Evolutionary conservation across 2,888 invertebrate genomes (phyloP).

Genomic region (Scaptomyza tumidula): DNA sequence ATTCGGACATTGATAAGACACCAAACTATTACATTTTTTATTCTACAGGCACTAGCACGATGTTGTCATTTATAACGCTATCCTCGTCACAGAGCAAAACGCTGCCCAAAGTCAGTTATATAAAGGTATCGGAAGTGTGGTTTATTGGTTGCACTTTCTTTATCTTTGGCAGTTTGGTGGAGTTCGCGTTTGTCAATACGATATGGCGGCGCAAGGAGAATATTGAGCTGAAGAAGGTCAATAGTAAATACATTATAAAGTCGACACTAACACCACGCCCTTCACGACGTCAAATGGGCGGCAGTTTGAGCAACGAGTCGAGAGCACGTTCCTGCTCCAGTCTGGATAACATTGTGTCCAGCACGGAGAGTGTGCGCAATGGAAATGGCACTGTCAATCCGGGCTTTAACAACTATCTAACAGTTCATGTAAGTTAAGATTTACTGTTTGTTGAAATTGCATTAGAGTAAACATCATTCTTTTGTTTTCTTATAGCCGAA

Average conservation of each 20-base stretch:
- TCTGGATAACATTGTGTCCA: conserved; percentile 88
- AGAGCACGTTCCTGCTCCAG: conserved; percentile 88
- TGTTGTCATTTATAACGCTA: conserved; percentile 81
- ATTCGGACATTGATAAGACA: not conserved
- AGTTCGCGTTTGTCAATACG: conserved; percentile 82
- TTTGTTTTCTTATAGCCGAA: conserved; percentile 53
- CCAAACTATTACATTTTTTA: too few relatives aligned
- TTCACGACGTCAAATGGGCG: conserved; percentile 71
- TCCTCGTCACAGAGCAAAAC: conserved; percentile 82
- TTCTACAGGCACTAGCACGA: conserved; percentile 78
- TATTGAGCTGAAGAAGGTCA: conserved; percentile 81
- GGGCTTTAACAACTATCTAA: conserved; percentile 85
- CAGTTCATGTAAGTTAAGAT: conserved; percentile 75
- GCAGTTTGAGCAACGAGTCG: conserved; percentile 82
- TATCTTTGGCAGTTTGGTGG: conserved; percentile 81
- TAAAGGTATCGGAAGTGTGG: conserved; percentile 82
- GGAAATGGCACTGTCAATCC: conserved; percentile 72
- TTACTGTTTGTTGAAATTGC: rapidly evolving
- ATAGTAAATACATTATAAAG: conserved; percentile 82
- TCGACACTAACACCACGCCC: conserved; percentile 82
- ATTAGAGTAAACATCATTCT: not conserved
- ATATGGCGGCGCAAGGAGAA: conserved; percentile 82
- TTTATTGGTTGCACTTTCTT: conserved; percentile 82
- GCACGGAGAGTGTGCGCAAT: conserved; percentile 87
- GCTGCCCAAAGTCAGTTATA: conserved; percentile 81